Conservation (phyloP, 2,113 vertebrate genomes). For the Phainopepla nitens region DNA sequence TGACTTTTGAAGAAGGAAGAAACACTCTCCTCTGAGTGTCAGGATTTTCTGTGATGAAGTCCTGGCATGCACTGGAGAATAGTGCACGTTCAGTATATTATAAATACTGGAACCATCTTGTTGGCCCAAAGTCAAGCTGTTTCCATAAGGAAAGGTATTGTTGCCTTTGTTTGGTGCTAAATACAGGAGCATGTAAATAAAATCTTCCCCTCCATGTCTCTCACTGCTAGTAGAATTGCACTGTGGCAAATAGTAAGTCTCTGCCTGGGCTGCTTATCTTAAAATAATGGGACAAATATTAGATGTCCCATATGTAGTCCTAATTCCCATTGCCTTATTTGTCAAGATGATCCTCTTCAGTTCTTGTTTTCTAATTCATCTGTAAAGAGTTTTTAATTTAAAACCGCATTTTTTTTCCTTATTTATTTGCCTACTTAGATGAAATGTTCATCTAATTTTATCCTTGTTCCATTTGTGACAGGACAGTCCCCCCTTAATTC, state of each 20-base stretch:
- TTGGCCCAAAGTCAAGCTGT: neutral
- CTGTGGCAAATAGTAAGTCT: neutral
- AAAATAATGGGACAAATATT: neutral
- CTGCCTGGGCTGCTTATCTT: neutral
- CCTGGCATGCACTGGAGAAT: neutral
- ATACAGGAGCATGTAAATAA: neutral
- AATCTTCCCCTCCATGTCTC: neutral
- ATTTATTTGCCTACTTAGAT: neutral
- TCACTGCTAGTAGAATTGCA: neutral
- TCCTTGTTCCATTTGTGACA: neutral
- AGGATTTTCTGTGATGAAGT: neutral
- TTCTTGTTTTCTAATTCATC: neutral
- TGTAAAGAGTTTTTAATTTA: neutral
- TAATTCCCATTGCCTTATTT: neutral
- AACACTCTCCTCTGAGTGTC: neutral
- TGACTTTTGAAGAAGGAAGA: neutral
- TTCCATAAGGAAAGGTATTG: neutral
- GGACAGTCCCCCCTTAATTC: neutral
- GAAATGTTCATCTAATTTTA: neutral
- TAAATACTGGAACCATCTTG: neutral
- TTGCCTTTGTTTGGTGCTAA: neutral
- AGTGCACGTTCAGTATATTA: neutral
- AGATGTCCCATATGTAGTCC: neutral
- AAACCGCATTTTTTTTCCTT: neutral
- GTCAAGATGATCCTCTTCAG: neutral